phyloP scores from a whole-genome alignment of 35 echinoderm and acorn worm species.

The Holothuria glaberrima region DNA sequence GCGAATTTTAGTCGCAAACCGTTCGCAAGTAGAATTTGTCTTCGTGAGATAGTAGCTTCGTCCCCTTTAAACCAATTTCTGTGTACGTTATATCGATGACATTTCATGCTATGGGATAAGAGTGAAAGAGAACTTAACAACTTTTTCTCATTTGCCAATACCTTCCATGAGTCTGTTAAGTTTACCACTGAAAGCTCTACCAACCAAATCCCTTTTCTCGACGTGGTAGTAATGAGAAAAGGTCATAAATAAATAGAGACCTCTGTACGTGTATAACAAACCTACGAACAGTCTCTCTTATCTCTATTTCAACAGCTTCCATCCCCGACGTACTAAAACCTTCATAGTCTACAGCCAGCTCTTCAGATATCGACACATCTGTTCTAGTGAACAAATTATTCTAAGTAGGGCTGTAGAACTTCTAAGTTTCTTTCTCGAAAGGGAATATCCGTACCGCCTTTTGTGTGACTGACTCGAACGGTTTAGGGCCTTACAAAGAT shows the following conservation, averaged over 20 bases:
- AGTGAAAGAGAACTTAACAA: not conserved
- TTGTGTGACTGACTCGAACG: too few relatives aligned
- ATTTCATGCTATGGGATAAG: conserved; percentile 23
- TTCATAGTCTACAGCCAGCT: conserved; percentile 17
- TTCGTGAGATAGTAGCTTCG: too few relatives aligned
- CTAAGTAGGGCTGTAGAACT: too few relatives aligned
- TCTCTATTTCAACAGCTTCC: not conserved
- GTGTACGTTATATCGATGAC: not conserved
- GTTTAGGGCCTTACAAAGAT: too few relatives aligned
- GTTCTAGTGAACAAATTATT: not conserved
- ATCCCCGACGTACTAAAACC: not conserved
- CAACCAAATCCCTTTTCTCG: not conserved
- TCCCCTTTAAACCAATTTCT: not conserved
- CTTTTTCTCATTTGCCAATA: not conserved
- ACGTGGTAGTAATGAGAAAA: not conserved
- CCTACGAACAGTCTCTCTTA: not conserved
- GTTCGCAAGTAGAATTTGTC: too few relatives aligned
- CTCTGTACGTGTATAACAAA: too few relatives aligned
- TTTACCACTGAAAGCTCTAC: conserved; percentile 13
- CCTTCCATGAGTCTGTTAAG: not conserved
- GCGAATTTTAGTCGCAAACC: too few relatives aligned
- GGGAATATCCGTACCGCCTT: not conserved
- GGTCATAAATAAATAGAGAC: not conserved
- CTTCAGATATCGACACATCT: not conserved
- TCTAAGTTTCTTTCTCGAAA: not conserved